Evolutionary conservation across 2,888 invertebrate genomes (phyloP), one percentile per base, ranked within the genome.

Genomic region (Melanargia galathea): DNA sequence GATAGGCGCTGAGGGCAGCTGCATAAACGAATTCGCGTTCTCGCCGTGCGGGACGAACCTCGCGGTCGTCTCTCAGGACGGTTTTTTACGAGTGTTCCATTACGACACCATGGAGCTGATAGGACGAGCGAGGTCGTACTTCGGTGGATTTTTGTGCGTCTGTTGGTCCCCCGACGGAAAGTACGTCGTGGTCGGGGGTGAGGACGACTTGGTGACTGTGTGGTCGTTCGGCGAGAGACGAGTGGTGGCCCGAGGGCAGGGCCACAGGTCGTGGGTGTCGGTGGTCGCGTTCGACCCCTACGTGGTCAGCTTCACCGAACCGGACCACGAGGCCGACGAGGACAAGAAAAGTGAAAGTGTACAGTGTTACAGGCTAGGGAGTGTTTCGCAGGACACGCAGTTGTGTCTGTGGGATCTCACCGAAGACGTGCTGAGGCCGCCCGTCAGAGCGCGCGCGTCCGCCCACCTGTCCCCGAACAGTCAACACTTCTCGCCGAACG

Each of bases 361-460:
- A 78, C 94, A 94, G 18, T 95, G 95, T 75, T 97, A 96, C 82
- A 92, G 97, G 66, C 92, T 98, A 67, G 98, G 98, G 33, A 98
- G 98, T 69, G 98, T 99, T 1, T 98, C 99, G 35, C 99, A 99
- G 85, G 99, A 99, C 89, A 99, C 99, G 48, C 97, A 98, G 84
- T 90, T 99, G 71, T 99, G 99, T 87, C 92, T 99, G 70, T 99
- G 99, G 99, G 99, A 99, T 83, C 94, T 99, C 65, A 99, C 98
- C 13, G 98, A 99, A 82, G 99, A 99, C 80, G 95, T 98, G 63
- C 87, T 99, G 62, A 92, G 95, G 73, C 96, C 96, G 77, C 96
- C 96, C n/a, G 89, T 83, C 4, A 73, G 90, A 4, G 83, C 90
- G 69, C 75, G 91, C 2, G 90, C 89, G 6, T 91, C 92, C 30